Conservation (phyloP, 2,113 vertebrate species). For the Varanus salvator region DNA sequence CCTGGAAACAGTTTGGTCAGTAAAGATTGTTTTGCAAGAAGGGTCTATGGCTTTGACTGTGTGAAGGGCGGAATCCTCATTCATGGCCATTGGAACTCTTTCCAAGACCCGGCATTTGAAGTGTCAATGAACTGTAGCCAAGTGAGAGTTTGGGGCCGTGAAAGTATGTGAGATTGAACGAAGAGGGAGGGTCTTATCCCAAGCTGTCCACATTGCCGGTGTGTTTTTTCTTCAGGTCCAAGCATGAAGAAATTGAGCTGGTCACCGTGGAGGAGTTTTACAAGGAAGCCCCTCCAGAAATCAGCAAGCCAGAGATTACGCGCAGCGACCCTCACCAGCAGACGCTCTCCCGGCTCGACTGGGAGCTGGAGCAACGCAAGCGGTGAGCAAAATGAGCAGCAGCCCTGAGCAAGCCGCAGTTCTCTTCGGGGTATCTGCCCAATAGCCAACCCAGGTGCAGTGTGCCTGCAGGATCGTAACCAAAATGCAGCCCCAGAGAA, state of each 20-base stretch:
- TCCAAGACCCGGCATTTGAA: not conserved
- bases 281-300: conserved; percentile 87
- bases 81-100: no score
- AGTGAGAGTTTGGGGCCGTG: no score
- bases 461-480: not conserved
- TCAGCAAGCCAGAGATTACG: conserved; percentile 88
- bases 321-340: conserved; percentile 92
- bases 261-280: conserved; percentile 94
- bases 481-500: not conserved
- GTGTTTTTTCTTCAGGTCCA: conserved; percentile 80
- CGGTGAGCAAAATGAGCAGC: conserved; percentile 74
- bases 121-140: not conserved
- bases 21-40: no score
- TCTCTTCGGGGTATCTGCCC: not conserved
- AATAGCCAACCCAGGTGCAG: not conserved
- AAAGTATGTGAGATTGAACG: no score
- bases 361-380: conserved; percentile 98
- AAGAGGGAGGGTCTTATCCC: not conserved
- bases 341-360: conserved; percentile 95
- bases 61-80: no score
- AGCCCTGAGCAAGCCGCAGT: not conserved
- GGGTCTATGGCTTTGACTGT: no score
- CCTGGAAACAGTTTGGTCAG: no score
- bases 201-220: not conserved
- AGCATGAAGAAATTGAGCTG: conserved; percentile 96